Percentiles rank a stretch among this genome's conserved stretches.
Conservation (phyloP, 2,113 vertebrate species). For the Cochlearius cochlearius region DNA sequence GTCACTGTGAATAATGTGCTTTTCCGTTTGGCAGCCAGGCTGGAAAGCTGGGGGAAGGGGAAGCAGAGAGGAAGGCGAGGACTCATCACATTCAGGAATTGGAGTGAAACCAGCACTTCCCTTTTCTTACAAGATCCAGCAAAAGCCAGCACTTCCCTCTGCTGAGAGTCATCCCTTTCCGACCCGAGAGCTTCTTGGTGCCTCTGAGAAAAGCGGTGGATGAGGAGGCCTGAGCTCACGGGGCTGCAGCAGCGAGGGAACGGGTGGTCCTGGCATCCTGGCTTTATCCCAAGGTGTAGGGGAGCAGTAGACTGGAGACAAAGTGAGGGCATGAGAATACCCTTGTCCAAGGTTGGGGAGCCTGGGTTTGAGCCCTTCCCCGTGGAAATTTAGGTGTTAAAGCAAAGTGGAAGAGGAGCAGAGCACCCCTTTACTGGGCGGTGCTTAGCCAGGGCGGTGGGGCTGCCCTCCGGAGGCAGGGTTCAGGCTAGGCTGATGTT, state of each 20-base stretch:
- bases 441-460: background rate
- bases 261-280: background rate
- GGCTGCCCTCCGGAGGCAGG: background rate
- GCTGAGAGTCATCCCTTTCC: background rate
- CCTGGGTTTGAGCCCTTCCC: background rate
- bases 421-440: rapidly evolving
- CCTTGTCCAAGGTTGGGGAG: background rate
- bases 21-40: background rate
- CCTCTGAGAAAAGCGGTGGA: background rate
- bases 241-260: background rate
- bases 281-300: background rate
- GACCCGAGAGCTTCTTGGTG: background rate
- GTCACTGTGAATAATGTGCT: background rate
- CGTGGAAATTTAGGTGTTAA: rapidly evolving
- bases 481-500: background rate
- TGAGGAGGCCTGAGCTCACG: background rate
- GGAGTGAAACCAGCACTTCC: background rate
- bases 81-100: background rate
- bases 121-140: background rate
- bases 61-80: background rate
- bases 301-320: rapidly evolving
- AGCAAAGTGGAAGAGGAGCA: background rate
- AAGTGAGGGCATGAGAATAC: background rate
- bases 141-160: background rate
- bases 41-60: background rate